phyloP scores from a whole-genome alignment of 2,888 invertebrate species.

The Andricus curvator region DNA sequence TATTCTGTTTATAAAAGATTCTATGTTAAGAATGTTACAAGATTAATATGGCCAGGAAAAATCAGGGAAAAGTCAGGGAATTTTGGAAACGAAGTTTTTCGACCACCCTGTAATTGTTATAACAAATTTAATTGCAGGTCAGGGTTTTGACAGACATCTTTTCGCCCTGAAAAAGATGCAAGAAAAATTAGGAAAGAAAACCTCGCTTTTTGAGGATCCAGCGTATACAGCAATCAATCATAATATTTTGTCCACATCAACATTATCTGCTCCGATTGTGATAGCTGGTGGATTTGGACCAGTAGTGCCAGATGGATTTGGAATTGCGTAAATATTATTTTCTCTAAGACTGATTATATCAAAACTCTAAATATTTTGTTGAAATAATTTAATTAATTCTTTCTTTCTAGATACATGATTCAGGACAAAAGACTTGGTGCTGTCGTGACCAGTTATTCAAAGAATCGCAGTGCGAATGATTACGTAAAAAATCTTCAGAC shows the following conservation, averaged over 20 bases:
- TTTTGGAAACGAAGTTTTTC: no score
- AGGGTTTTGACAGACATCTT: constrained; percentile 98
- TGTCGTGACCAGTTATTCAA: constrained; percentile 89
- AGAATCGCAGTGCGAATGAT: constrained; percentile 84
- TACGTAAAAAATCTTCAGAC: constrained; percentile 86
- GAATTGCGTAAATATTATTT: constrained; percentile 85
- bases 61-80: no score
- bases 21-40: no score
- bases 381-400: not conserved
- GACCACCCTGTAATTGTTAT: not conserved
- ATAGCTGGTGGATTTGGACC: constrained; percentile 96
- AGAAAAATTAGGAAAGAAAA: constrained; percentile 80
- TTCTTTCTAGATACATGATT: constrained; percentile 89
- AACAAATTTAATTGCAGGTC: constrained; percentile 80
- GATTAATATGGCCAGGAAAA: no score
- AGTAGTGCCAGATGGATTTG: constrained; percentile 93
- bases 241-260: constrained; percentile 96
- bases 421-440: constrained; percentile 90
- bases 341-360: not conserved
- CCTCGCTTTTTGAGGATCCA: constrained; percentile 86
- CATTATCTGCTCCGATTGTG: constrained; percentile 92
- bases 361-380: constrained; percentile 4
- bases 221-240: constrained; percentile 90
- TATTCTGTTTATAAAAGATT: no score
- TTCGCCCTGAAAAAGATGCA: constrained; percentile 91